Conservation (phyloP, 1,140 invertebrate species). For the Temnothorax nylanderi region DNA sequence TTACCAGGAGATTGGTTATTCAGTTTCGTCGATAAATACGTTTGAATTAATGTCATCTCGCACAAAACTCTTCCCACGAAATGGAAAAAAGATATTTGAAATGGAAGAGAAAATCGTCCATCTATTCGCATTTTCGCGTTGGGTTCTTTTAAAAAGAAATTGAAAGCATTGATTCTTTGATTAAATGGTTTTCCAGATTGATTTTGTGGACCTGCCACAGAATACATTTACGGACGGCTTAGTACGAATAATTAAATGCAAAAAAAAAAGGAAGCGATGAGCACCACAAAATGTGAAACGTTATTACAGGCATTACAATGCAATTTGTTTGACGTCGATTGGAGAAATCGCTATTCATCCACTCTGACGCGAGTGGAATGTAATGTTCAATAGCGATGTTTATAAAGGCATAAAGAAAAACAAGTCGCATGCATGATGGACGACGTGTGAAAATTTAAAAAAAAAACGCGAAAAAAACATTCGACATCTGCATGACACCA, state of each 20-base stretch:
- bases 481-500: constrained; percentile 34
- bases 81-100: neutral
- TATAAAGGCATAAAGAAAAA: constrained; percentile 45
- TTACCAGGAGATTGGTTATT: constrained; percentile 5
- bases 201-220: neutral
- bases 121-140: neutral
- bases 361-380: neutral
- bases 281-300: constrained; percentile 21
- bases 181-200: constrained; percentile 1
- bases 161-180: neutral
- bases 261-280: neutral
- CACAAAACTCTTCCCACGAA: neutral
- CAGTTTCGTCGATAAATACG: neutral
- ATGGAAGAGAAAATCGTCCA: constrained; percentile 1
- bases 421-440: constrained; percentile 17
- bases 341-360: constrained; percentile 22
- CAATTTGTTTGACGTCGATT: constrained; percentile 43
- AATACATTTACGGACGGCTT: constrained; percentile 13
- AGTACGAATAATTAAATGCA: constrained; percentile 28
- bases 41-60: constrained; percentile 4
- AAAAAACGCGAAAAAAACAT: constrained; percentile 3
- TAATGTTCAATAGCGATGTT: constrained; percentile 46
- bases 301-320: constrained; percentile 17
- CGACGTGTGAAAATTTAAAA: constrained; percentile 6
- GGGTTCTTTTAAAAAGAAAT: constrained; percentile 1